Base-by-base conservation (phyloP, 2,888 invertebrate species). In the Nemapogon koenigi region DNA sequence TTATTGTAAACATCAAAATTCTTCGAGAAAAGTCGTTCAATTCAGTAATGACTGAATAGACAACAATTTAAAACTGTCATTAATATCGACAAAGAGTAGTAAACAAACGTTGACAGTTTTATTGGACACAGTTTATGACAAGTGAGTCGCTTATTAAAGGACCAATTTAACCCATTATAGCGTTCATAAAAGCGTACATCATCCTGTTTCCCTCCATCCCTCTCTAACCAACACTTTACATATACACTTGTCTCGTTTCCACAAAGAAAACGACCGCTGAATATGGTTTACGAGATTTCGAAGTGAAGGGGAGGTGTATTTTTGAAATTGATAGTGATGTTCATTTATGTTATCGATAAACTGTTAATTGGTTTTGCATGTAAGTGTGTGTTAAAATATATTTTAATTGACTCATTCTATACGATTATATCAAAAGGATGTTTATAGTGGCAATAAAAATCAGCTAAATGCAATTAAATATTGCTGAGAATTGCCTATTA, bases 131-230 rank as follows among this genome's bases (percentile, higher is more conserved):
- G 59, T 67, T 67, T 65, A 65, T 62, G 64, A 63, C 62, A 60
- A 62, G 59, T 55, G 57, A 57, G 57, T 49, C 59, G 59, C 65
- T 68, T 68, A 68, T 67, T 70, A 67, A 67, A 46, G 47, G 44
- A 72, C 73, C 73, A 72, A 73, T 76, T 75, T 69, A 71, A 75
- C 68, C 72, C 72, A 75, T 73, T 75, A 73, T 64, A 62, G 62
- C 62, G 65, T 64, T 69, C 67, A 68, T 70, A 72, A 71, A 68
- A 69, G 63, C 63, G 67, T 68, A 63, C 69, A 67, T 73, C 73
- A 73, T 72, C 69, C 69, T 72, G 72, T 69, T 71, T 63, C 60
- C 58, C 51, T 44, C 44, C 45, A 45, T 67, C 69, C 47, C 59
- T 33, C 46, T 65, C 55, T 40, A 38, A 37, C 54, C 11, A 14